Evolutionary conservation across 2,888 invertebrate genomes (phyloP), one percentile per base, ranked within the genome.

Genomic region (Eristalis tenax): DNA sequence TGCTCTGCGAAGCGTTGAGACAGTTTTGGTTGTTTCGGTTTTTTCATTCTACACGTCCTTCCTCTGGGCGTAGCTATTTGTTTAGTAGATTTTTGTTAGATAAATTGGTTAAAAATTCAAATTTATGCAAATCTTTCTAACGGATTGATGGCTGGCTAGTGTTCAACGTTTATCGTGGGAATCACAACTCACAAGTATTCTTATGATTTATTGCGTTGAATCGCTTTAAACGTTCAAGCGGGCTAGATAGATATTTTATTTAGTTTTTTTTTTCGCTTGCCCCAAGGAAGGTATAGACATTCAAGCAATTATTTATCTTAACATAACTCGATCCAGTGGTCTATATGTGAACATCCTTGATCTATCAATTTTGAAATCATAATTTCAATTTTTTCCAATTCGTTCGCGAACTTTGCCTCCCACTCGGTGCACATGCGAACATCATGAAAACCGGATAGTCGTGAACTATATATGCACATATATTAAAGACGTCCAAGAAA

Each of bases 71-170:
- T 23, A 61, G 75, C 35, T 83, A 70, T 86, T 83, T 83, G 86
- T 65, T 83, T 87, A 73, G 75, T 73, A 76, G 71, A 85, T 78
- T 63, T 70, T 68, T 32, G 32, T 32, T 82, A 83, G 83, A 87
- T 83, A 83, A 76, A 87, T 87, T 80, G 87, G 1, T 74, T n/a
- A 35, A 83, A 87, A 80, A 87, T 83, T 87, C 76, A 87, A 87
- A 87, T 87, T 71, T 80, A 87, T 87, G 64, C 79, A 76, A 87
- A 87, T 83, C 32, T 57, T 22, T 5, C 79, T 71, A 76, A 80
- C 73, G 59, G 83, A 76, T 73, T 79, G 83, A 80, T 87, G 73
- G 73, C 80, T 79, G 83, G 76, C 83, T 4, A 68, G 69, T 83
- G 73, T 69, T 80, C 71, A 76, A 61, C 50, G 66, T 76, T 87